Evolutionary conservation across 2,113 vertebrate species (phyloP).

Genomic region (Sturnira hondurensis): DNA sequence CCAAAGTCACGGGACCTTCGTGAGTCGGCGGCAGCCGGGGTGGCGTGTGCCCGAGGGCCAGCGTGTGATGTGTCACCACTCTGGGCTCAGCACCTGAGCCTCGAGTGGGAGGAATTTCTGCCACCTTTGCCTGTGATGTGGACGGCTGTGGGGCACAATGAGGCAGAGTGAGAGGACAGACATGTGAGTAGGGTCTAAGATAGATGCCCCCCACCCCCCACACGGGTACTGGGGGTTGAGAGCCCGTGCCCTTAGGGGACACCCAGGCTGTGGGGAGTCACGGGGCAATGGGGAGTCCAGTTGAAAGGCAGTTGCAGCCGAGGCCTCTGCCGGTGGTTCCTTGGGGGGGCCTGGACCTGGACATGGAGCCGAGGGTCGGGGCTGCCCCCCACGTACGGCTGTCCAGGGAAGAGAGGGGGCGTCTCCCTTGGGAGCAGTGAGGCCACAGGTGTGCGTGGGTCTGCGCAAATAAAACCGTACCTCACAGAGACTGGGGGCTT

Average conservation of each 20-base stretch:
- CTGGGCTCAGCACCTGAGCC: neutral
- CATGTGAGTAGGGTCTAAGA: too few species aligned
- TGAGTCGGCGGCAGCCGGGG: accelerated
- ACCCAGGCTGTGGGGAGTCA: neutral
- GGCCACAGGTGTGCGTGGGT: too few species aligned
- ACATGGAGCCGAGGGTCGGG: too few species aligned
- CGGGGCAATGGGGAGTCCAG: too few species aligned
- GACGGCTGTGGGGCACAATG: accelerated
- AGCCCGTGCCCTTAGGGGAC: neutral
- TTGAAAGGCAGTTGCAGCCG: neutral
- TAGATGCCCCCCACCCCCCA: too few species aligned
- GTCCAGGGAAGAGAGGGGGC: neutral
- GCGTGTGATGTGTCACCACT: accelerated
- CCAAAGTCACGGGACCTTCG: neutral
- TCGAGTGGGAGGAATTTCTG: neutral
- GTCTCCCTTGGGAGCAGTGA: neutral
- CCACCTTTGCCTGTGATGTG: too few species aligned
- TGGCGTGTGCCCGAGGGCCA: neutral
- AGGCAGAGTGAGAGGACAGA: neutral
- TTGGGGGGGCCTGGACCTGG: neutral
- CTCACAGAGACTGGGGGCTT: neutral
- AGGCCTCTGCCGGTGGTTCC: neutral
- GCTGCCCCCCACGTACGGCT: accelerated
- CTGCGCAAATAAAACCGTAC: neutral
- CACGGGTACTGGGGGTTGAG: accelerated